A percentile compares a stretch with the other conserved stretches of the same genome.
Conservation (phyloP, 1,140 invertebrate species). For the Drosophila malerkotliana region DNA sequence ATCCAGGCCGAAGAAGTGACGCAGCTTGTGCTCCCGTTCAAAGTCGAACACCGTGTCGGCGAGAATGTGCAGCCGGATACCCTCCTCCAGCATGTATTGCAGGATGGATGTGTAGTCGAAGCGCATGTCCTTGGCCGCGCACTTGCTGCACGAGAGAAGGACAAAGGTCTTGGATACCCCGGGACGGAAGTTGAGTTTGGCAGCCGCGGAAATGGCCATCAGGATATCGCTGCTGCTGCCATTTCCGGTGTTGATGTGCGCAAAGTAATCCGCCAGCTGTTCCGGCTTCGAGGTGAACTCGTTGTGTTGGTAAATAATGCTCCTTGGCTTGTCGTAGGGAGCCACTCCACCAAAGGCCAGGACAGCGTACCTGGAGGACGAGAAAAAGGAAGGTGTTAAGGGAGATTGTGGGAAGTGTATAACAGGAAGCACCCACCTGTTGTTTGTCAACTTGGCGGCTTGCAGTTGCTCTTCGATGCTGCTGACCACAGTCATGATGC, state of each 20-base stretch:
- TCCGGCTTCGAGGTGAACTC: conserved; percentile 87
- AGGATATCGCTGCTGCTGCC: conserved; percentile 88
- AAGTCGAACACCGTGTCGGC: conserved; percentile 91
- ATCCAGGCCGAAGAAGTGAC: conserved; percentile 92
- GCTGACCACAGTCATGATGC: conserved; percentile 88
- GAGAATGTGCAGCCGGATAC: conserved; percentile 92
- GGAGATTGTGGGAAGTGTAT: neutral
- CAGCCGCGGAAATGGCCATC: conserved; percentile 90
- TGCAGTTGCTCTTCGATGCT: conserved; percentile 88
- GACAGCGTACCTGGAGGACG: conserved; percentile 88
- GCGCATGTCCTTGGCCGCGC: conserved; percentile 89
- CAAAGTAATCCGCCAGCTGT: conserved; percentile 70
- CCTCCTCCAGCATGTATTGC: conserved; percentile 91
- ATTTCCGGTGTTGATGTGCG: conserved; percentile 85
- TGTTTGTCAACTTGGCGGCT: conserved; percentile 86
- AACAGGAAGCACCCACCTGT: conserved; percentile 85
- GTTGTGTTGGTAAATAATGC: conserved; percentile 87
- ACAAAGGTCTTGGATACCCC: conserved; percentile 94
- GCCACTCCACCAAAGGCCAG: conserved; percentile 92
- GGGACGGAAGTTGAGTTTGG: conserved; percentile 91
- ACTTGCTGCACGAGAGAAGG: conserved; percentile 91
- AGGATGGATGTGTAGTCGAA: conserved; percentile 91
- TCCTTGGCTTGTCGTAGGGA: conserved; percentile 88
- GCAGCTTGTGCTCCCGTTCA: conserved; percentile 88
- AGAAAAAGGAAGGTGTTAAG: neutral